phyloP scores from a whole-genome alignment of 2,113 vertebrate genomes.

The Nothocercus julius region DNA sequence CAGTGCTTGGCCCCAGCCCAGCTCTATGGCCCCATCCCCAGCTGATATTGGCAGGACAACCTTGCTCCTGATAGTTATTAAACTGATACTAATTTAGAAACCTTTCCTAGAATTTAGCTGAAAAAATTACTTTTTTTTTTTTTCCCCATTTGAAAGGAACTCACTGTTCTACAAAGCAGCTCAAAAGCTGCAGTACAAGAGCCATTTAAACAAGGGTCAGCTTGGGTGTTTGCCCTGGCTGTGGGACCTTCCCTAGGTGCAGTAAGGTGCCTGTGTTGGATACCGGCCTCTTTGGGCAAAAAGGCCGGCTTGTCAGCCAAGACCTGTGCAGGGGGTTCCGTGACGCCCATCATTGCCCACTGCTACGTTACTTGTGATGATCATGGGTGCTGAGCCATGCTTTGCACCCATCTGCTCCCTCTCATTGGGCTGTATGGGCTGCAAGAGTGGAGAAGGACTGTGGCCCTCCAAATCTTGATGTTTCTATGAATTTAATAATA shows the following conservation, averaged over 20 bases:
- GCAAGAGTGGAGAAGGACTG: not conserved
- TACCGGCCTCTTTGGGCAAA: not conserved
- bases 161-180: not conserved
- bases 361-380: not conserved
- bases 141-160: not conserved
- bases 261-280: not conserved
- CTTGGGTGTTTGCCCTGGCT: not conserved
- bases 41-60: not conserved
- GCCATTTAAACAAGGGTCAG: not conserved
- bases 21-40: rapidly evolving
- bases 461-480: not conserved
- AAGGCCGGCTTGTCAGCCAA: not conserved
- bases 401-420: not conserved
- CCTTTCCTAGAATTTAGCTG: not conserved
- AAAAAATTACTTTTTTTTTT: not conserved
- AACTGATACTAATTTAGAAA: not conserved
- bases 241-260: not conserved
- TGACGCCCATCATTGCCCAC: not conserved
- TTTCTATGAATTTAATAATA: not conserved
- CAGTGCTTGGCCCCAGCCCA: not conserved
- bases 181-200: not conserved
- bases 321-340: too few species aligned
- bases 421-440: rapidly evolving
- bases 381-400: not conserved
- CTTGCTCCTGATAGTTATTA: not conserved